phyloP scores from a whole-genome alignment of 1,140 invertebrate species.

The Aphidius ervi region DNA sequence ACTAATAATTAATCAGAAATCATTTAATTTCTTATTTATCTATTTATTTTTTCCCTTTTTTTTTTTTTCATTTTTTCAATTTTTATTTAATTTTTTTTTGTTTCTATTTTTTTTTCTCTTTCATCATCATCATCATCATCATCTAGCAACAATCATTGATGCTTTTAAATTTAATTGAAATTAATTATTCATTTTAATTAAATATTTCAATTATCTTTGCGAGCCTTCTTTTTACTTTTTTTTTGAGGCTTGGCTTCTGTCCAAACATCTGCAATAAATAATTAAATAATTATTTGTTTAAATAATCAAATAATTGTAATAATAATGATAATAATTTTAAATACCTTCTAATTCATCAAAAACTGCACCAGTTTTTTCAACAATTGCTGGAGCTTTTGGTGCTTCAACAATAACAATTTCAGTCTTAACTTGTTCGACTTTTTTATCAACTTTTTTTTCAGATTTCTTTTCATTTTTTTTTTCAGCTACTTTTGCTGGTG shows the following conservation, averaged over 20 bases:
- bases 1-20: too few relatives aligned
- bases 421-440: constrained; percentile 49
- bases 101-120: constrained; percentile 10
- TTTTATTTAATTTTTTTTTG: constrained; percentile 4
- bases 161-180: constrained; percentile 27
- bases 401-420: constrained; percentile 29
- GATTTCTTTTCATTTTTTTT: constrained; percentile 42
- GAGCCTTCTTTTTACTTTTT: constrained; percentile 65
- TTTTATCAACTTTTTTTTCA: constrained; percentile 40
- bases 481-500: constrained; percentile 34
- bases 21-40: too few relatives aligned
- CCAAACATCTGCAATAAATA: constrained; percentile 55
- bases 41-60: too few relatives aligned
- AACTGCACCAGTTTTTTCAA: constrained; percentile 43
- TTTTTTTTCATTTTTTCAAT: too few relatives aligned
- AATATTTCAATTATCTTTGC: constrained; percentile 60
- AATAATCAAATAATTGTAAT: too few relatives aligned
- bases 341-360: constrained; percentile 70
- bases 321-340: constrained; percentile 5
- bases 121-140: constrained; percentile 1
- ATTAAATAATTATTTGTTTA: too few relatives aligned
- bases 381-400: constrained; percentile 33
- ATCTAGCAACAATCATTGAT: constrained; percentile 1
- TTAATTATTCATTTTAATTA: constrained; percentile 15
- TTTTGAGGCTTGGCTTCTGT: constrained; percentile 62